Conservation (phyloP, 2,113 vertebrate species). For the Carassius gibelio region DNA sequence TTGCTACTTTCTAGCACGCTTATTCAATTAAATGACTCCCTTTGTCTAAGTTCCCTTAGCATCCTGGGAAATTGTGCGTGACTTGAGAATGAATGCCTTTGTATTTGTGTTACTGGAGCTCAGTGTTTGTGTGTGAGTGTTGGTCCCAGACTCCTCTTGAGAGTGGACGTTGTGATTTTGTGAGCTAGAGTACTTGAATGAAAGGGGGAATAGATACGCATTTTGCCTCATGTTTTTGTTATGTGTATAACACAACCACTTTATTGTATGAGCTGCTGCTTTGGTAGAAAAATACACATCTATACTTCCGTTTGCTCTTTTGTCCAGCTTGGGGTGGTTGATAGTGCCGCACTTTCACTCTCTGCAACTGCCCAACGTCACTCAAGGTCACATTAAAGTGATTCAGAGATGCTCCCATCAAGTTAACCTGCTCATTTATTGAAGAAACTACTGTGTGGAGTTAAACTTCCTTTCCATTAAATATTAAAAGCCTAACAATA, state of each 20-base stretch:
- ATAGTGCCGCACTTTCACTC: conserved; percentile 22
- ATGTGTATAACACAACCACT: conserved; percentile 3
- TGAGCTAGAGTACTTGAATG: conserved; percentile 13
- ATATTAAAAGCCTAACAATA: not conserved
- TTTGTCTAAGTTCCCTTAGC: conserved; percentile 53
- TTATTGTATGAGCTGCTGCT: conserved; percentile 8
- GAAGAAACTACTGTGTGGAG: not conserved
- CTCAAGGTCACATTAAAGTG: conserved; percentile 33
- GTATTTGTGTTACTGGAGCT: conserved; percentile 41
- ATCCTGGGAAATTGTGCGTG: conserved; percentile 56
- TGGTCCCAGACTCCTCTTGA: conserved; percentile 33
- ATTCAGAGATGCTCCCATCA: not conserved
- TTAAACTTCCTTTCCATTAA: not conserved
- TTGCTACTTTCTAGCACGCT: conserved; percentile 62
- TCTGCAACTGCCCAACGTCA: conserved; percentile 19
- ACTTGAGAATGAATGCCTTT: conserved; percentile 41
- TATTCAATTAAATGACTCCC: conserved; percentile 55
- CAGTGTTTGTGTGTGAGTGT: conserved; percentile 40
- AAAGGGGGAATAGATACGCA: not conserved
- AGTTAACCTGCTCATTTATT: not conserved
- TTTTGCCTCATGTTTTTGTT: conserved; percentile 40
- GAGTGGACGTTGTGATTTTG: conserved; percentile 7
- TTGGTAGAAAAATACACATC: conserved; percentile 44
- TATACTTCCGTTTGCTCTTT: conserved; percentile 34
- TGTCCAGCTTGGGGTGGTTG: conserved; percentile 15